Evolutionary conservation across 2,113 vertebrate species (phyloP).

Genomic region (Muscicapa adusta): DNA sequence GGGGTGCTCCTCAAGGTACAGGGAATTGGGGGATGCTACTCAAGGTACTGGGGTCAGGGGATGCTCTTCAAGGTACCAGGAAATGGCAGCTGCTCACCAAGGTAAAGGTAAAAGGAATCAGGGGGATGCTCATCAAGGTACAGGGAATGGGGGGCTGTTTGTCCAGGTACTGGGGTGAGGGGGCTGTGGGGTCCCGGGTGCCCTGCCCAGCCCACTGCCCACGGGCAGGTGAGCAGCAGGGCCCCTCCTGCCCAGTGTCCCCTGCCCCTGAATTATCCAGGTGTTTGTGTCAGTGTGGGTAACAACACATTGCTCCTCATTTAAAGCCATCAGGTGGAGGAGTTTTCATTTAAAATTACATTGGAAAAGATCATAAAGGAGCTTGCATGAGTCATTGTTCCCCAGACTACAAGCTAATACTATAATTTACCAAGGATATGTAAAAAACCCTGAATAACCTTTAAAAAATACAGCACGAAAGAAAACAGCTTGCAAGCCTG

Average conservation of each 20-base stretch:
- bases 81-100: no score
- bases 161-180: no score
- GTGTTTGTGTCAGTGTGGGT: not conserved
- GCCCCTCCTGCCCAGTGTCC: not conserved
- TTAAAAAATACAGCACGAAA: not conserved
- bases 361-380: not conserved
- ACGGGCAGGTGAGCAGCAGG: rapidly evolving
- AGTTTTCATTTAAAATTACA: slow-evolving; percentile 21
- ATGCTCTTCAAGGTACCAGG: slow-evolving; percentile 2
- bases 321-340: not conserved
- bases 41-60: no score
- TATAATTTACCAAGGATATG: not conserved
- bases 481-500: not conserved
- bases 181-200: rapidly evolving
- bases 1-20: no score
- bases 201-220: not conserved
- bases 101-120: no score
- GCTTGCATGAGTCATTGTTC: slow-evolving; percentile 21
- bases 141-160: no score
- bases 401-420: slow-evolving; percentile 32
- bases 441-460: not conserved
- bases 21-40: no score
- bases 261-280: rapidly evolving
- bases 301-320: not conserved
- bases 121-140: no score